Conservation (phyloP, 2,888 invertebrate genomes). For the Copidosoma aretas region DNA sequence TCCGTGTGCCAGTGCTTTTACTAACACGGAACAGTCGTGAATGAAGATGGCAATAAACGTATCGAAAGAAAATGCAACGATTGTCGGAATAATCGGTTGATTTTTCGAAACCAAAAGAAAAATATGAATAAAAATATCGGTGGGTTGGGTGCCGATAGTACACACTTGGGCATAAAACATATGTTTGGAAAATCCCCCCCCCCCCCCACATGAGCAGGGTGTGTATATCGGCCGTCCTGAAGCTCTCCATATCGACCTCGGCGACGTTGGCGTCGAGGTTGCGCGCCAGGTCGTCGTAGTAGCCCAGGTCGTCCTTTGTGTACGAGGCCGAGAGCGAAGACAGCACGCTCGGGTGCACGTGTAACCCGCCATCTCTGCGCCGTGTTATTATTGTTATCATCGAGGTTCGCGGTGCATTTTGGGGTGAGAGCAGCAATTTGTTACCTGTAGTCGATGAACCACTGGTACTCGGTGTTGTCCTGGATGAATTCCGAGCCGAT, state of each 20-base stretch:
- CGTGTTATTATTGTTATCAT: slow-evolving; percentile 50
- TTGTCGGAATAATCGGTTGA: too few species aligned
- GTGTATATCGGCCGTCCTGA: slow-evolving; percentile 89
- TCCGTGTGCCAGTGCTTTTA: too few species aligned
- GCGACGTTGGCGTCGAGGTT: slow-evolving; percentile 93
- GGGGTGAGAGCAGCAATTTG: too few species aligned
- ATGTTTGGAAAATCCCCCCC: too few species aligned
- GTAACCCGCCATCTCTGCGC: slow-evolving; percentile 78
- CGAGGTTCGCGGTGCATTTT: too few species aligned
- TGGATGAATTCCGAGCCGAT: slow-evolving; percentile 72
- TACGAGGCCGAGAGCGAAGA: slow-evolving; percentile 83
- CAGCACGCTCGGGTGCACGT: slow-evolving; percentile 81
- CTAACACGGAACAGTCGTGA: too few species aligned
- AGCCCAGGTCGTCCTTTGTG: slow-evolving; percentile 71
- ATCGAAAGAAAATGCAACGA: too few species aligned
- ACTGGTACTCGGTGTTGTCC: slow-evolving; percentile 90
- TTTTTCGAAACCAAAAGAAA: too few species aligned
- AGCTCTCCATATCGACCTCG: slow-evolving; percentile 94
- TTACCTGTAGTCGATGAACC: slow-evolving; percentile 88
- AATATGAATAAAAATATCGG: too few species aligned
- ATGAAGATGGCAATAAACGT: too few species aligned
- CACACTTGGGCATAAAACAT: too few species aligned
- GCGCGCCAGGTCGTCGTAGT: slow-evolving; percentile 85
- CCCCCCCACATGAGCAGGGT: slow-evolving; percentile 79
- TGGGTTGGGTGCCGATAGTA: too few species aligned